A percentile compares a stretch with the other conserved stretches of the same genome.
Evolutionary conservation across 2,888 invertebrate genomes (phyloP).

Genomic region (Aphodius granarius): DNA sequence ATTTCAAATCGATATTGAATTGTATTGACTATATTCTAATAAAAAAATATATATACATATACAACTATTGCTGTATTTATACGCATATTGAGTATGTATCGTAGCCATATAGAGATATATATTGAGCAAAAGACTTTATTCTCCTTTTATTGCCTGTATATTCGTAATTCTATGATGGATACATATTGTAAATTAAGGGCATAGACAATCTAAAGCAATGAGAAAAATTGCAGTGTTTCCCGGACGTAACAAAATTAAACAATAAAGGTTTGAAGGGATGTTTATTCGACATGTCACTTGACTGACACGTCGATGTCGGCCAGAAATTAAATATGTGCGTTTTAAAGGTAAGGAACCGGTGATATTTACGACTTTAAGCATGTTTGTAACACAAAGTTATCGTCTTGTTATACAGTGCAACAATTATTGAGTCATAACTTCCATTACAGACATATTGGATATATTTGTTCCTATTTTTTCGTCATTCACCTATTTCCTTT

Average conservation of each 20-base stretch:
- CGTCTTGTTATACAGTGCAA: too few relatives aligned
- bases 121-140: slow-evolving; percentile 14
- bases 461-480: too few relatives aligned
- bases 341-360: background rate
- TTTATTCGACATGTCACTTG: background rate
- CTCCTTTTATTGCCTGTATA: slow-evolving; percentile 8
- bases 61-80: slow-evolving; percentile 12
- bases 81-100: slow-evolving; percentile 14
- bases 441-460: too few relatives aligned
- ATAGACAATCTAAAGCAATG: slow-evolving; percentile 24
- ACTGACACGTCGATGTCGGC: background rate
- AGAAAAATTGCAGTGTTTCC: slow-evolving; percentile 4
- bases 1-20: background rate
- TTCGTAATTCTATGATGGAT: background rate
- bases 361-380: background rate
- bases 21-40: background rate
- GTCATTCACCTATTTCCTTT: too few relatives aligned
- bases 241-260: background rate
- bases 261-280: background rate
- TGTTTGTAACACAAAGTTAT: background rate
- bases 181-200: slow-evolving; percentile 21
- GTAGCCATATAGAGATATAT: background rate
- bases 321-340: background rate
- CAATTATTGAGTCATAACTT: too few relatives aligned
- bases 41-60: background rate